Conservation (phyloP, 1,140 invertebrate species). For the Cyphomyrmex costatus region DNA sequence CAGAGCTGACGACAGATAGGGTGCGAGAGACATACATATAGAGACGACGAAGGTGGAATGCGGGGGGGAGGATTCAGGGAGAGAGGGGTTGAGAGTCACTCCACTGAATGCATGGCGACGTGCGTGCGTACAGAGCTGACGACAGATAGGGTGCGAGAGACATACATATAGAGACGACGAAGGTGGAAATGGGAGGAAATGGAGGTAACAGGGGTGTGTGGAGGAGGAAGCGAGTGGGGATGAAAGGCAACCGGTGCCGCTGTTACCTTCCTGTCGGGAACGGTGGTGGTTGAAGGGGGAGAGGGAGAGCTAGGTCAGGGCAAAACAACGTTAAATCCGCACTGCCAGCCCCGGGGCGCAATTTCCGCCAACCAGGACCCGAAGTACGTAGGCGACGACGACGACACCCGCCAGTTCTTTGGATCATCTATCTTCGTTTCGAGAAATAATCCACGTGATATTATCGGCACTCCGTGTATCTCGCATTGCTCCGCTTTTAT, state of each 20-base stretch:
- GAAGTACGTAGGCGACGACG: slow-evolving; percentile 49
- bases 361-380: slow-evolving; percentile 72
- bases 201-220: slow-evolving; percentile 5
- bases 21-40: background rate
- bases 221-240: slow-evolving; percentile 54
- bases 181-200: slow-evolving; percentile 28
- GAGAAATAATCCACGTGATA: slow-evolving; percentile 63
- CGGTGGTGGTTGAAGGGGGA: slow-evolving; percentile 1
- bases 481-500: slow-evolving; percentile 3
- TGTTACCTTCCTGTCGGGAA: slow-evolving; percentile 75
- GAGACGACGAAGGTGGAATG: slow-evolving; percentile 20
- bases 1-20: slow-evolving; percentile 3
- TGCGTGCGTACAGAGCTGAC: slow-evolving; percentile 25
- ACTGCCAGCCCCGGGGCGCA: slow-evolving; percentile 75
- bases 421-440: slow-evolving; percentile 69
- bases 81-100: background rate
- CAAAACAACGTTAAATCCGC: slow-evolving; percentile 77
- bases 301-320: slow-evolving; percentile 77
- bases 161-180: background rate
- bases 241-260: slow-evolving; percentile 72
- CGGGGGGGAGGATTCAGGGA: background rate
- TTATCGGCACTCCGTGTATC: slow-evolving; percentile 49
- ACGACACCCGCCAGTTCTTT: slow-evolving; percentile 69
- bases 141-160: background rate
- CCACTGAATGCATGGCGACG: slow-evolving; percentile 15